phyloP scores from a whole-genome alignment of 2,797 vertebrate genomes.

The Graptemys geographica region DNA sequence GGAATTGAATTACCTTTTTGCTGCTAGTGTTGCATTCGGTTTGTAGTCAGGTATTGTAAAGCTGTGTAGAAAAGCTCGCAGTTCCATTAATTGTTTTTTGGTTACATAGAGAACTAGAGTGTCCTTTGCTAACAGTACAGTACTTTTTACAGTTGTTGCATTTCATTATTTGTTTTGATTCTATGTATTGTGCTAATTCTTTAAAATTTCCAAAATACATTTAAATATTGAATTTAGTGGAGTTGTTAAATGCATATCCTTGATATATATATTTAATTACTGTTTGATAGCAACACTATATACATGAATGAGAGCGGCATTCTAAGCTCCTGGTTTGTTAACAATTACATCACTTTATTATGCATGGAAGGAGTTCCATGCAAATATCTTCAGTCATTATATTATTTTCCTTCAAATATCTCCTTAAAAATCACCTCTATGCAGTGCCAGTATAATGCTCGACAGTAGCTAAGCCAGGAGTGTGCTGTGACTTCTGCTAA shows the following conservation, averaged over 20 bases:
- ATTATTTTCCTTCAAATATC: accelerated
- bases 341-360: neutral
- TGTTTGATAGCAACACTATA: neutral
- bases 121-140: neutral
- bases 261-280: neutral
- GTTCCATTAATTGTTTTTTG: neutral
- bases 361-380: neutral
- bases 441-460: neutral
- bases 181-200: neutral
- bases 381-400: neutral
- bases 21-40: neutral
- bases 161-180: neutral
- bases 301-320: neutral
- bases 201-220: neutral
- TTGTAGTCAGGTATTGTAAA: neutral
- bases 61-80: neutral
- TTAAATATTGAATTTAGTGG: neutral
- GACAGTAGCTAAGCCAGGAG: neutral
- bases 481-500: neutral
- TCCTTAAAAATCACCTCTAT: neutral
- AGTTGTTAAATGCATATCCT: neutral
- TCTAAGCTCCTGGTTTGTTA: neutral
- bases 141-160: neutral
- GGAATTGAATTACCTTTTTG: neutral
- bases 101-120: neutral